Evolutionary conservation across 1,140 invertebrate genomes (phyloP), one percentile per base, ranked within the genome.

Genomic region (Sarcophaga bullata): DNA sequence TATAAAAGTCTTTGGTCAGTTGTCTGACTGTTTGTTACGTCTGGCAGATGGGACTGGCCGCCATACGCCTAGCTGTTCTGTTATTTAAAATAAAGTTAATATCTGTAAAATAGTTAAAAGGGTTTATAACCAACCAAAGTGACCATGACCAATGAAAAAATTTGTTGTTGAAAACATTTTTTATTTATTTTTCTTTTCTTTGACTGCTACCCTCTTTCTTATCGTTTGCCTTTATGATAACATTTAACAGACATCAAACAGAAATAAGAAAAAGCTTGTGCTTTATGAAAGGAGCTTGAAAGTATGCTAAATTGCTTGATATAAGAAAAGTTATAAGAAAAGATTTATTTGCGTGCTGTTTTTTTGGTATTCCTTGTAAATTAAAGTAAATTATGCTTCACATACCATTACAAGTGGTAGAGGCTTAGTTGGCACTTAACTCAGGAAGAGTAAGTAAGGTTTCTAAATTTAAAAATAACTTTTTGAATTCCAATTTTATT

Each of bases 61-160:
- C 1, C 25, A 4, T 37, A 37, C 4, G 25, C 25, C 25, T 37
- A 37, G 25, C 25, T 37, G 25, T 37, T 37, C 25, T 37, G 54
- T 68, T 68, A 68, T 68, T 68, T 68, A 19, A 68, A 68, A 68
- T 68, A 68, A 68, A 68, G 62, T 68, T 68, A 68, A 68, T 68
- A 68, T 68, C 62, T 68, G 62, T 68, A 17, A 68, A 68, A 68
- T 68, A 68, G 62, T 68, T 68, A 17, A 68, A 68, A 68, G 19
- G 62, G 62, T n/a, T 68, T 68, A 10, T 68, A 68, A 37, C 1
- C 19, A 68, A 25, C 62, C 62, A 68, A 68, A 68, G 62, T 68
- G 62, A 68, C 62, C 62, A 68, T 68, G 62, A 68, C 62, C 62
- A 68, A 68, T 68, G 62, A 68, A 68, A 58, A 37, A 68, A 68